Evolutionary conservation across 2,797 vertebrate species (phyloP).

Genomic region (Aulostomus chinensis): DNA sequence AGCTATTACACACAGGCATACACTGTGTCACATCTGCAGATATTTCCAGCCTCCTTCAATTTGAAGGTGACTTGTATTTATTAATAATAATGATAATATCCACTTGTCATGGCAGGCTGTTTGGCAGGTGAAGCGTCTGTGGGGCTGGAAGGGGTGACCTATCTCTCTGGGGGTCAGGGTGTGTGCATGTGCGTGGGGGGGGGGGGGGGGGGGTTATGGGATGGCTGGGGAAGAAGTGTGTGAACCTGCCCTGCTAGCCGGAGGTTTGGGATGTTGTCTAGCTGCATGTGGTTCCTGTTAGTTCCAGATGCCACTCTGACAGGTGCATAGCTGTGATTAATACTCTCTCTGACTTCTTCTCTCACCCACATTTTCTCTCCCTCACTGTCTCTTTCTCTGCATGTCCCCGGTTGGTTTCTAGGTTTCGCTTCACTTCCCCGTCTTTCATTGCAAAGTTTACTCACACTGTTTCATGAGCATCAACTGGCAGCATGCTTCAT

Average conservation of each 20-base stretch:
- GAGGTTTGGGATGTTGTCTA: conserved; percentile 73
- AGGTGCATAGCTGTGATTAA: conserved; percentile 91
- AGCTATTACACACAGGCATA: conserved; percentile 64
- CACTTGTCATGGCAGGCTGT: conserved; percentile 5
- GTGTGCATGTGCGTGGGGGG: too few relatives aligned
- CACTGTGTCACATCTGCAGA: conserved; percentile 40
- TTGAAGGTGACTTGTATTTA: conserved; percentile 45
- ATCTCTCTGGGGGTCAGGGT: conserved; percentile 44
- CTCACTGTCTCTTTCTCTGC: conserved; percentile 28
- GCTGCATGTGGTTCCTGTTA: conserved; percentile 88
- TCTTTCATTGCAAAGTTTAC: conserved; percentile 28
- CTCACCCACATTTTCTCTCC: conserved; percentile 45
- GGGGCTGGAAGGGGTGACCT: conserved; percentile 32
- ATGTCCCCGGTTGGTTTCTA: conserved; percentile 21
- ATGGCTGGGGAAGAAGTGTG: conserved; percentile 39
- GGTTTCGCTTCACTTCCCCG: conserved; percentile 1
- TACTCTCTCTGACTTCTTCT: conserved; percentile 73
- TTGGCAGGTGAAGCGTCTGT: conserved; percentile 50
- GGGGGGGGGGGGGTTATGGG: conserved; percentile 54
- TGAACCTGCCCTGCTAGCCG: conserved; percentile 67
- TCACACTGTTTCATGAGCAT: conserved; percentile 4
- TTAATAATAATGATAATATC: conserved; percentile 9
- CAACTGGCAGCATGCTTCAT: conserved; percentile 31
- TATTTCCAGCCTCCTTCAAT: conserved; percentile 38
- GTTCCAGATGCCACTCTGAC: conserved; percentile 98